A percentile compares a stretch with the other conserved stretches of the same genome.
Evolutionary conservation across 2,797 vertebrate species (phyloP).

Genomic region (Enteromius paludinosus): DNA sequence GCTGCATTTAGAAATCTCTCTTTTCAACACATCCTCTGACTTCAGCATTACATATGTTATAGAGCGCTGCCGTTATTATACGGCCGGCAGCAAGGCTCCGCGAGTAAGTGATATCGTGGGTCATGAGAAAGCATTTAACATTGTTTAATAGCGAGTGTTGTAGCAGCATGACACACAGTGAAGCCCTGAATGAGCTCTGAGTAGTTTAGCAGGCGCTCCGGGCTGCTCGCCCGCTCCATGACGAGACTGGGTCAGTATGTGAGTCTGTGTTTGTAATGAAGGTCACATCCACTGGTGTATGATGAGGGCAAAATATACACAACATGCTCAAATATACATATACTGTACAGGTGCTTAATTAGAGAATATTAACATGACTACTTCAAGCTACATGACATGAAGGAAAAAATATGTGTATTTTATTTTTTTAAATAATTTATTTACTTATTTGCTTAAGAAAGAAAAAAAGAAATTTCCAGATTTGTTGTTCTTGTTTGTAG

Average conservation of each 20-base stretch:
- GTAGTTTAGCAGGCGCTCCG: conserved; percentile 41
- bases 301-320: neutral
- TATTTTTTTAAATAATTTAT: neutral
- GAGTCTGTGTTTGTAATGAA: neutral
- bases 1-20: conserved; percentile 25
- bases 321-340: neutral
- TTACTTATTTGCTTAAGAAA: neutral
- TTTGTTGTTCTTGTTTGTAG: too few species aligned
- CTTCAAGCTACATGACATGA: neutral
- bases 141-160: conserved; percentile 24
- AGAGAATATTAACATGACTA: neutral
- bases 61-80: conserved; percentile 10
- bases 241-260: conserved; percentile 31
- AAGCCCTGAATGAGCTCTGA: conserved; percentile 27
- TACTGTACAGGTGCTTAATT: neutral
- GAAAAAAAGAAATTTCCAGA: neutral
- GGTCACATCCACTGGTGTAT: neutral
- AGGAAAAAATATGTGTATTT: neutral
- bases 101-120: conserved; percentile 14
- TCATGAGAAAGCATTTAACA: conserved; percentile 34
- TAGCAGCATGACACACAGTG: neutral
- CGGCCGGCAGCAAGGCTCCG: neutral
- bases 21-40: conserved; percentile 40
- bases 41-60: conserved; percentile 42
- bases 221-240: neutral